Evolutionary conservation across 2,797 vertebrate species (phyloP), one percentile per base, ranked within the genome.

Genomic region (Sebastes steindachneri): DNA sequence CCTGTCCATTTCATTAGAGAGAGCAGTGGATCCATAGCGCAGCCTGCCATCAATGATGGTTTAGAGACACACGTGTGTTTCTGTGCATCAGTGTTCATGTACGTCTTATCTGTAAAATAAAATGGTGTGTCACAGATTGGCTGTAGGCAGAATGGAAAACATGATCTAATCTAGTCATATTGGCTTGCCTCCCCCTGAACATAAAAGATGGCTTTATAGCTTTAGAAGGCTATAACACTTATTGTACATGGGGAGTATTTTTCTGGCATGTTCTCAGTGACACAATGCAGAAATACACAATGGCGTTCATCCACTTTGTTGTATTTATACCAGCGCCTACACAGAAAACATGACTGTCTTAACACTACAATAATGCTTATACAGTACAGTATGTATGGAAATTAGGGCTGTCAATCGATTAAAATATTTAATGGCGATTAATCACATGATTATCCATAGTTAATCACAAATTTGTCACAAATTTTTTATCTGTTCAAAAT

Each of bases 1-100:
- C 26, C 11, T 53, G 58, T 73, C 80, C 66, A 74, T 86, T 82
- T 69, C 71, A 77, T 83, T 68, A 73, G 25, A 73, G 53, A 78
- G 57, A 74, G 25, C 26, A 21, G 60, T 5, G 25, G 35, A 25
- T 77, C 60, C n/a, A 75, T 33, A 66, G 31, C 5, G 0, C 41
- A 35, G 75, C 55, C 41, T 45, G 41, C 41, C 45, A 31, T 73
- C 21, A 33, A 1, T 37, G 35, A 54, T 73, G 9, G 29, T 26
- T 26, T 9, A 28, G 26, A 68, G 75, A 8, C 2, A 2, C 3
- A 17, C 64, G 14, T 68, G 57, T 51, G 11, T 57, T 3, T 65
- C 48, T 53, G n/a, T 29, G n/a, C 26, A 9, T 75, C 65, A 7
- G 33, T n/a, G 60, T 28, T 9, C 11, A 6, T 62, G 48, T 19